Evolutionary conservation across 2,888 invertebrate genomes (phyloP).

Genomic region (Tyria jacobaeae): DNA sequence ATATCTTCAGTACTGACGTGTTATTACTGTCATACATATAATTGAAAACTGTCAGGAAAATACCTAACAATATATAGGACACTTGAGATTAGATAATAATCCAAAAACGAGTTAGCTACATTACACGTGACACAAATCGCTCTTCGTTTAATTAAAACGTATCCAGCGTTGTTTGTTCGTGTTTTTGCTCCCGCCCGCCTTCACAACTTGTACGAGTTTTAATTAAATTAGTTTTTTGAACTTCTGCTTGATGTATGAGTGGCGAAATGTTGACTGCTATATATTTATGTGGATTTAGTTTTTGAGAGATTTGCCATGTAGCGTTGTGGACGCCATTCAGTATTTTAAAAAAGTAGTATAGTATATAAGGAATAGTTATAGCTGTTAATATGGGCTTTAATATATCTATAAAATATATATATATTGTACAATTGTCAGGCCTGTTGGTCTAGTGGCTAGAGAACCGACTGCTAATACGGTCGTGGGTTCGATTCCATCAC

Average conservation of each 20-base stretch:
- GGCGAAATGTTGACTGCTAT: slow-evolving; percentile 3
- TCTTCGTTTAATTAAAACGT: slow-evolving; percentile 37
- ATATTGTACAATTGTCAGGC: too few relatives aligned
- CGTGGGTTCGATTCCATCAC: too few relatives aligned
- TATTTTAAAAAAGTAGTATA: too few relatives aligned
- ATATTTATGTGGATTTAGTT: slow-evolving; percentile 9
- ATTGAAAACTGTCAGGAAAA: neutral
- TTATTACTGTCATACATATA: neutral
- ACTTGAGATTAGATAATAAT: too few relatives aligned
- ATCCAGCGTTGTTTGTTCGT: slow-evolving; percentile 19
- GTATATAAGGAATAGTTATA: too few relatives aligned
- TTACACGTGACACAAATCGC: slow-evolving; percentile 9
- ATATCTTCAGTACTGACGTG: too few relatives aligned
- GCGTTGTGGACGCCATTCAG: neutral
- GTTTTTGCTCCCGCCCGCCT: slow-evolving; percentile 13
- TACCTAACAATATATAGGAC: neutral
- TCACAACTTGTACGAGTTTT: slow-evolving; percentile 23
- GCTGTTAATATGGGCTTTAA: too few relatives aligned
- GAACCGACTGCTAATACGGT: too few relatives aligned
- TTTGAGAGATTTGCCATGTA: neutral
- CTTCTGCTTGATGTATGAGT: slow-evolving; percentile 1
- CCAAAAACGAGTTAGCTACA: slow-evolving; percentile 14
- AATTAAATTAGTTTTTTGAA: slow-evolving; percentile 36
- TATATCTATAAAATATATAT: too few relatives aligned
- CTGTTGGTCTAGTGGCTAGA: too few relatives aligned